Evolutionary conservation across 2,888 invertebrate genomes (phyloP), one percentile per base, ranked within the genome.

Genomic region (Agrochola macilenta): DNA sequence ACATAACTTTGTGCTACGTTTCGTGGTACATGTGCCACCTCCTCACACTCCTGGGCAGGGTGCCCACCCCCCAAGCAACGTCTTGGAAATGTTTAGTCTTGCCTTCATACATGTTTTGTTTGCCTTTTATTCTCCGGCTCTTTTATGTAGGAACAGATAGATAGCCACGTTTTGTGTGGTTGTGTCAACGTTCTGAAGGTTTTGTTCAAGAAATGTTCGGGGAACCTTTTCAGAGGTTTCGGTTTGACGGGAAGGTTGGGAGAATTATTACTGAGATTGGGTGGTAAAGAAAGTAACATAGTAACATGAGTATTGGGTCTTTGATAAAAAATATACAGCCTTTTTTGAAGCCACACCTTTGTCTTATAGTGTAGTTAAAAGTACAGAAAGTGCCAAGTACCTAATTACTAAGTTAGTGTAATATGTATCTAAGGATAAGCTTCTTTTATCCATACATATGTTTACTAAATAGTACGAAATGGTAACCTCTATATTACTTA

Each of bases 31-130:
- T 83, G 86, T 85, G 84, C 89, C 90, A 90, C 86, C 72, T 82
- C 78, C 91, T 75, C 90, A 84, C 76, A 81, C 91, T 84, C 74
- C 76, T 69, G 78, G 76, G 66, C 87, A 84, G 76, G 78, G 76
- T 20, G 58, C 84, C 79, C 87, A 57, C 85, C 87, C 91, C 92
- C 90, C 87, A 90, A 91, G 91, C 95, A 92, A 89, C 94, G 95
- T 96, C 96, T 95, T 95, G 95, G 94, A 94, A 95, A 94, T 93
- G 95, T 93, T 95, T 94, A 94, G 95, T 94, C 93, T 93, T 93
- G 93, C 92, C 91, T 93, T 93, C 94, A 94, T 94, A 95, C 93
- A 92, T 90, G 93, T 95, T 95, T 95, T 95, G 95, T 96, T 95
- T 95, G 93, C 90, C 91, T 93, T 93, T 93, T 94, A 93, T 95